phyloP scores from a whole-genome alignment of 1,140 invertebrate genomes.

The Drosophila asahinai region DNA sequence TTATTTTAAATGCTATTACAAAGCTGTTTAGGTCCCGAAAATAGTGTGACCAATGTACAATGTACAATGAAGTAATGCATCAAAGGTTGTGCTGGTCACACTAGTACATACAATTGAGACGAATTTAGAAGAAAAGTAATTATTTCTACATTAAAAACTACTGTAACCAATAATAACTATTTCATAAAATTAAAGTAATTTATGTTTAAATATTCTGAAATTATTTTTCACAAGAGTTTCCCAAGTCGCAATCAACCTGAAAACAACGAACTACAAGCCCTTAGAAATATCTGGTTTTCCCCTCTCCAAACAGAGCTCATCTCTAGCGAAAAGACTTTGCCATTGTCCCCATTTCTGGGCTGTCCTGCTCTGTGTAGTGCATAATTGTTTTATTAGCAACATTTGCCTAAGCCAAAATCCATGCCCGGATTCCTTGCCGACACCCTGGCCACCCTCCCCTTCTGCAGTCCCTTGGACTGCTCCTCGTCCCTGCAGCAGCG shows the following conservation, averaged over 20 bases:
- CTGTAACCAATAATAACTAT: too few species aligned
- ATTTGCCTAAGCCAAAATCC: conserved; percentile 75
- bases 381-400: conserved; percentile 81
- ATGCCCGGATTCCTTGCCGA: conserved; percentile 51
- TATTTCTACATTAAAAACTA: too few species aligned
- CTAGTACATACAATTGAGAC: conserved; percentile 1
- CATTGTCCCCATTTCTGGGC: conserved; percentile 35
- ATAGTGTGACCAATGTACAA: conserved; percentile 13
- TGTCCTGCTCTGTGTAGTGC: conserved; percentile 59
- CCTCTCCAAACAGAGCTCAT: background rate
- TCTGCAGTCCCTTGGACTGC: conserved; percentile 3
- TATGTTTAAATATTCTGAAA: background rate
- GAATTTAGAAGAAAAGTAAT: too few species aligned
- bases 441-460: conserved; percentile 16
- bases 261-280: background rate
- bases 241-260: too few species aligned
- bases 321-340: conserved; percentile 28
- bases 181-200: too few species aligned
- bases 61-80: conserved; percentile 33
- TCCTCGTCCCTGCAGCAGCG: conserved; percentile 11
- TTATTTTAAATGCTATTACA: background rate
- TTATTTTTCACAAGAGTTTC: background rate
- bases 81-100: conserved; percentile 29
- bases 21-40: accelerated
- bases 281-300: background rate